These are phyloP conservation scores for Diabrotica undecimpunctata DNA, from an alignment of 1,140 invertebrate species.

Conservation along the genomic window DNA sequence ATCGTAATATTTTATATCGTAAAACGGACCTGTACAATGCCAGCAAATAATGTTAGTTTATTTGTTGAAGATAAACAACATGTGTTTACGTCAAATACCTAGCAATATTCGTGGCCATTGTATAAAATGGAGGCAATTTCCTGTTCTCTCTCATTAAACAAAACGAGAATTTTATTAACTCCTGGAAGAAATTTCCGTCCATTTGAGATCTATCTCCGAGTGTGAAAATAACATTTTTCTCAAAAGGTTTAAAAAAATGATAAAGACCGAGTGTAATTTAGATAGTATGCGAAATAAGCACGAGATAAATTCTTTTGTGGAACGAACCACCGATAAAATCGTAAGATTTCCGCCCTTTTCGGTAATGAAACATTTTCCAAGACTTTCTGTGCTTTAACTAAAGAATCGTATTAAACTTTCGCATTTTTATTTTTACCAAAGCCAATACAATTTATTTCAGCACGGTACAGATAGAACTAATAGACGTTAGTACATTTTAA, in stretches of 20 bases:
- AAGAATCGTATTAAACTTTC: neutral
- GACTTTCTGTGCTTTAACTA: neutral
- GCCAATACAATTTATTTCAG: no score
- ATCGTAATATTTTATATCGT: no score
- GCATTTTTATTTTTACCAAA: no score
- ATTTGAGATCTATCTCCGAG: constrained; percentile 9
- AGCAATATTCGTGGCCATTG: constrained; percentile 7
- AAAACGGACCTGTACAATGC: no score
- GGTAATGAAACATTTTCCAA: neutral
- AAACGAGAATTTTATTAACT: constrained; percentile 19
- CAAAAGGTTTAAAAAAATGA: constrained; percentile 5
- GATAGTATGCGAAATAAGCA: constrained; percentile 4
- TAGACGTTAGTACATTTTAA: no score
- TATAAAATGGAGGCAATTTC: constrained; percentile 12
- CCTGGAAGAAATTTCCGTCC: neutral
- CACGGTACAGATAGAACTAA: no score
- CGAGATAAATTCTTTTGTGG: constrained; percentile 2
- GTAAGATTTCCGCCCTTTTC: constrained; percentile 1
- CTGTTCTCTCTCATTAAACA: constrained; percentile 14
- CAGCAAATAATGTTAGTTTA: no score
- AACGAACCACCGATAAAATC: neutral
- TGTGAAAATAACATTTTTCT: constrained; percentile 16
- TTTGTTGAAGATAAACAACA: no score
- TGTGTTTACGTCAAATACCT: neutral
- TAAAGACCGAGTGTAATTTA: constrained; percentile 2